Percentiles rank a stretch among this genome's conserved stretches.
Evolutionary conservation across 1,140 invertebrate species (phyloP).

Genomic region (Pseudomyrmex pallidus): DNA sequence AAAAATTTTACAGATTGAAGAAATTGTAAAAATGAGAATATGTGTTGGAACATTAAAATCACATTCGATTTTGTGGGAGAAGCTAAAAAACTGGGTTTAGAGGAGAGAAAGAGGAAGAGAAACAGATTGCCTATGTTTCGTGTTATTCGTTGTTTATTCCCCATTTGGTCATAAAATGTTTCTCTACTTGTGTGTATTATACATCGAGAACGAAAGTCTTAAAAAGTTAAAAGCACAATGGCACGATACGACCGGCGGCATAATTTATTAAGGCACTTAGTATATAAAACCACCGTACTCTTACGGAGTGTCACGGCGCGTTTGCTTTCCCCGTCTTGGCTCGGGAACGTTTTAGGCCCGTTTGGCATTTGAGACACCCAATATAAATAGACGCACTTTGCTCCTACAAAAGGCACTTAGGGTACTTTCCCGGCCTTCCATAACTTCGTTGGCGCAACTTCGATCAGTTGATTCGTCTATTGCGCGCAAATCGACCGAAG

Average conservation of each 20-base stretch:
- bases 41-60: background rate
- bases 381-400: slow-evolving; percentile 82
- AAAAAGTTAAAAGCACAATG: slow-evolving; percentile 64
- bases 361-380: slow-evolving; percentile 79
- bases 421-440: slow-evolving; percentile 63
- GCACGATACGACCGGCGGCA: slow-evolving; percentile 65
- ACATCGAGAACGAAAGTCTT: background rate
- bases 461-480: slow-evolving; percentile 52
- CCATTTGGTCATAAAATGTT: slow-evolving; percentile 23
- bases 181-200: background rate
- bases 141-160: slow-evolving; percentile 33
- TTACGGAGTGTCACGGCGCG: slow-evolving; percentile 78
- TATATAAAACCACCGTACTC: slow-evolving; percentile 60
- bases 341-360: slow-evolving; percentile 76
- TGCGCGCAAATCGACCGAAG: slow-evolving; percentile 12
- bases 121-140: slow-evolving; percentile 1
- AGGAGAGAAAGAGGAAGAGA: background rate
- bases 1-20: background rate
- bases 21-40: background rate
- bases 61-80: background rate
- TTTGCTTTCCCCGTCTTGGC: slow-evolving; percentile 77
- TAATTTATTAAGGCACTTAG: slow-evolving; percentile 83
- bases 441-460: slow-evolving; percentile 40
- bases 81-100: background rate
- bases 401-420: slow-evolving; percentile 79